Evolutionary conservation across 2,797 vertebrate species (phyloP).

Genomic region (Catamblyrhynchus diadema): DNA sequence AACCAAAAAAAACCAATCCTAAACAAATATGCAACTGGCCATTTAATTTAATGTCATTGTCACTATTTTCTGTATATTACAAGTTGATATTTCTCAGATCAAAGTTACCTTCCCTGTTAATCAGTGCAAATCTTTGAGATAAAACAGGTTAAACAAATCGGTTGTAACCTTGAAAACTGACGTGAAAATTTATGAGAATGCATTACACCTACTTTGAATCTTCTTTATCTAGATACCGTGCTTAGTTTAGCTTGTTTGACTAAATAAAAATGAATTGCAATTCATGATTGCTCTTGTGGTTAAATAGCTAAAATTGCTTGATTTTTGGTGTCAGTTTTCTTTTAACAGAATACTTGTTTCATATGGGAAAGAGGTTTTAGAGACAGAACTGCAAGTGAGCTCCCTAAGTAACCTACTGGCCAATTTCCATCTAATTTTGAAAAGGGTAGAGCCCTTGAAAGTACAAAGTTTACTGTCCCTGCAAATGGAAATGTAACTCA

Average conservation of each 20-base stretch:
- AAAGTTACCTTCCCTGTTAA: neutral
- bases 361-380: neutral
- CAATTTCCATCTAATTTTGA: neutral
- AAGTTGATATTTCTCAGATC: neutral
- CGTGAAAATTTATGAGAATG: neutral
- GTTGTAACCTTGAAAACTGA: neutral
- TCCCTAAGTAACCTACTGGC: neutral
- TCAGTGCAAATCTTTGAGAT: neutral
- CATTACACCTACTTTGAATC: neutral
- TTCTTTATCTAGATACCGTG: neutral
- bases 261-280: neutral
- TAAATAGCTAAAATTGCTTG: neutral
- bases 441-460: neutral
- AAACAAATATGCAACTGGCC: neutral
- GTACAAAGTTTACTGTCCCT: neutral
- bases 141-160: neutral
- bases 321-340: neutral
- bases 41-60: neutral
- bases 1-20: neutral
- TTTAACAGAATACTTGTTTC: neutral
- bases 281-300: neutral
- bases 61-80: neutral
- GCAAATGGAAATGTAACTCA: neutral
- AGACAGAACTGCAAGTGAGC: neutral
- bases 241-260: neutral